Percentiles rank a stretch among this genome's conserved stretches.
Evolutionary conservation across 64 coral and sea anemone genomes (phyloP).

Genomic region (Porites australiensis): DNA sequence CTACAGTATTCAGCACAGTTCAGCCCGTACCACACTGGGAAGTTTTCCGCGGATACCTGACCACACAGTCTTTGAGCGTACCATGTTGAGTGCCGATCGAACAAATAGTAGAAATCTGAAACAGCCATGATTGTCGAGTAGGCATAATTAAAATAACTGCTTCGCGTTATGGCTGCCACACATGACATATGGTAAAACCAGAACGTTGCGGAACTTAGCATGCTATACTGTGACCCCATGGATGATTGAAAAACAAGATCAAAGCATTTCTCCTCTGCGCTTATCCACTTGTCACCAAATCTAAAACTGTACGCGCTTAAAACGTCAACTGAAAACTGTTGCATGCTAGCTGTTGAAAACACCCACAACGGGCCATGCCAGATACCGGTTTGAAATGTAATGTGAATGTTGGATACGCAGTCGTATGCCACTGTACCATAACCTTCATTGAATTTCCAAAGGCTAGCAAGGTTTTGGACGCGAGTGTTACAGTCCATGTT

Average conservation of each 20-base stretch:
- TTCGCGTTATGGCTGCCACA: constrained; percentile 70
- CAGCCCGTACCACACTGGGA: constrained; percentile 83
- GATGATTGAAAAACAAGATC: constrained; percentile 62
- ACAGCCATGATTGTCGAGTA: constrained; percentile 78
- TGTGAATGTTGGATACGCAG: constrained; percentile 79
- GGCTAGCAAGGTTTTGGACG: constrained; percentile 67
- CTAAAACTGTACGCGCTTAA: constrained; percentile 62
- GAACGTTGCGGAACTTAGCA: constrained; percentile 28
- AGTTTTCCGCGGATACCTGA: constrained; percentile 51
- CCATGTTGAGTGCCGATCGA: constrained; percentile 51
- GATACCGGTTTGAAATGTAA: constrained; percentile 64
- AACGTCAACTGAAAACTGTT: constrained; percentile 61
- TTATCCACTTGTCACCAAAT: constrained; percentile 39
- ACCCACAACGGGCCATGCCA: constrained; percentile 89
- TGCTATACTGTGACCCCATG: constrained; percentile 17
- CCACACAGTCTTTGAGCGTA: constrained; percentile 71
- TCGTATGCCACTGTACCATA: constrained; percentile 80
- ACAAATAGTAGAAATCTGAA: constrained; percentile 78
- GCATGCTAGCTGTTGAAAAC: constrained; percentile 82
- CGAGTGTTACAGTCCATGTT: constrained; percentile 66
- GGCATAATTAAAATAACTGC: constrained; percentile 12
- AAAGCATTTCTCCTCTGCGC: constrained; percentile 61
- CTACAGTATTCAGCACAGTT: constrained; percentile 68
- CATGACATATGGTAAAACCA: constrained; percentile 86
- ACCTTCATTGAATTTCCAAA: constrained; percentile 98